Evolutionary conservation across 2,113 vertebrate species (phyloP).

Genomic region (Pygoscelis antarcticus): DNA sequence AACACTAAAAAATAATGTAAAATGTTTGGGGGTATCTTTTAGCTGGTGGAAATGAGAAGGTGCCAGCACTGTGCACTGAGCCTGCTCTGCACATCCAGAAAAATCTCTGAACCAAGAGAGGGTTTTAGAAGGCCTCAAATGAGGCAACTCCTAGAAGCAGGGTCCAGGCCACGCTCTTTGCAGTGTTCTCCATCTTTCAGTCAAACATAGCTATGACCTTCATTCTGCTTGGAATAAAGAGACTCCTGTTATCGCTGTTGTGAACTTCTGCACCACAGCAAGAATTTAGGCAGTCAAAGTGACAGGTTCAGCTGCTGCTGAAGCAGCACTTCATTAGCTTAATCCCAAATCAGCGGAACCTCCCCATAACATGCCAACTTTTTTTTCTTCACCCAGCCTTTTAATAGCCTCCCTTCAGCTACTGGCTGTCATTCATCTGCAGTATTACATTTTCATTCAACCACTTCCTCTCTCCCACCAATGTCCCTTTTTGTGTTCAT

Average conservation of each 20-base stretch:
- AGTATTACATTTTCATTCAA: neutral
- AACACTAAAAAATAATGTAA: neutral
- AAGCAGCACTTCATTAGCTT: neutral
- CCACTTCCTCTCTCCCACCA: neutral
- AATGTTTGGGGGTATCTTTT: neutral
- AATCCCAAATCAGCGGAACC: neutral
- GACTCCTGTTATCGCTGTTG: neutral
- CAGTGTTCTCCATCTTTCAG: neutral
- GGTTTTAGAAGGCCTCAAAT: neutral
- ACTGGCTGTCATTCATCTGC: neutral
- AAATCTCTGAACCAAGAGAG: neutral
- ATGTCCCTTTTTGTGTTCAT: neutral
- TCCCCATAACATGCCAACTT: neutral
- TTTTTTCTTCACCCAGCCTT: neutral
- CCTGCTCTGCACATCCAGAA: neutral
- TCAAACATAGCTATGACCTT: neutral
- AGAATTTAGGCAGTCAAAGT: neutral
- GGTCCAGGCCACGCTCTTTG: neutral
- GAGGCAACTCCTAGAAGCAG: neutral
- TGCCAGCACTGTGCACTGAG: neutral
- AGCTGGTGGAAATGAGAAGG: neutral
- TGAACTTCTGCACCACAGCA: neutral
- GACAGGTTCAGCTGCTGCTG: neutral
- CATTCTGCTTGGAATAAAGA: neutral
- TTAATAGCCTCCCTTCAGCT: neutral